Percentiles rank a stretch among this genome's conserved stretches.
These are phyloP conservation scores for Brachionichthys hirsutus DNA, from an alignment of 2,113 vertebrate species.

Conservation along the genomic window DNA sequence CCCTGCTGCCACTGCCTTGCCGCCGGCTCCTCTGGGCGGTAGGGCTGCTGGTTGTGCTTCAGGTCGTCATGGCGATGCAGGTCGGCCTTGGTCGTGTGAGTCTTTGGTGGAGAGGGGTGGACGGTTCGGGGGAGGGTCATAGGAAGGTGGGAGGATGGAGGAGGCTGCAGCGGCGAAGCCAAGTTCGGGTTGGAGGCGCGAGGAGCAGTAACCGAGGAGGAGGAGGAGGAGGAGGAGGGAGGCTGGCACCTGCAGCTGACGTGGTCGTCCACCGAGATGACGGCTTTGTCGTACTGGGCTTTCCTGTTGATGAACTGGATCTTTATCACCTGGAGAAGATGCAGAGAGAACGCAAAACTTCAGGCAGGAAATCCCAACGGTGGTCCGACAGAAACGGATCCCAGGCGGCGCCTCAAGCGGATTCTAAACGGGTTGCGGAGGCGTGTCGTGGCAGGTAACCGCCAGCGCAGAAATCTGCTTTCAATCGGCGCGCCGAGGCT, in stretches of 20 bases:
- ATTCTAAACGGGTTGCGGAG: no score
- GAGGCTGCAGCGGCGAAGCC: constrained; percentile 31
- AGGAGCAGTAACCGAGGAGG: constrained; percentile 29
- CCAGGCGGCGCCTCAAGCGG: no score
- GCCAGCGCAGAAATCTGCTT: no score
- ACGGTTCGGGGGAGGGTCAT: constrained; percentile 21
- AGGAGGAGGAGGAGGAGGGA: constrained; percentile 13
- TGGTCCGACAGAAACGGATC: no score
- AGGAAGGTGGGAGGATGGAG: constrained; percentile 26
- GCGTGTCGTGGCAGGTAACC: no score
- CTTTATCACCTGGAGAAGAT: constrained; percentile 84
- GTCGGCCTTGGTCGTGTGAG: constrained; percentile 70
- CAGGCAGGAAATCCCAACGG: not conserved
- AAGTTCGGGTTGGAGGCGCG: constrained; percentile 43
- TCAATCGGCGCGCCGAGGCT: constrained; percentile 6
- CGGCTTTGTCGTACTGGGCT: constrained; percentile 79
- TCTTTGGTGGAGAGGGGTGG: constrained; percentile 55
- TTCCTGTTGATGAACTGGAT: constrained; percentile 82
- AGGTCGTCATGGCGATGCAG: constrained; percentile 76
- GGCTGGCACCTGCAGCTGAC: constrained; percentile 85
- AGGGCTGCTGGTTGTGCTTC: constrained; percentile 75
- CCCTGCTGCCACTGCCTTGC: constrained; percentile 66
- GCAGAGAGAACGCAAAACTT: not conserved
- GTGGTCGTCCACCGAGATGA: constrained; percentile 91
- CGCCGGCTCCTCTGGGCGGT: constrained; percentile 55